Evolutionary conservation across 2,888 invertebrate genomes (phyloP).

Genomic region (Patella pellucida): DNA sequence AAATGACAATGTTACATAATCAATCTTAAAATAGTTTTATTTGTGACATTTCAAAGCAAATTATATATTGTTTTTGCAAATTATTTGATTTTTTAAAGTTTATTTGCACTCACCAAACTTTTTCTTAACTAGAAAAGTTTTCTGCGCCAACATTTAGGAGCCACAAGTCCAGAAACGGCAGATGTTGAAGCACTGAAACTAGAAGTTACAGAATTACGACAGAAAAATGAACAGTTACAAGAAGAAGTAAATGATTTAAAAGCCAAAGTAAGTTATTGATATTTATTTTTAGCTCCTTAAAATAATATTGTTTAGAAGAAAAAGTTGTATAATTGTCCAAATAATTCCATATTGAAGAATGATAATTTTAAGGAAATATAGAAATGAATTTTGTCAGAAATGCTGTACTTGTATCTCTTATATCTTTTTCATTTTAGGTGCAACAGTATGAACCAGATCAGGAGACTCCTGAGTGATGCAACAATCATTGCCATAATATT

Average conservation of each 20-base stretch:
- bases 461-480: background rate
- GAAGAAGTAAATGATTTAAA: slow-evolving; percentile 68
- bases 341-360: no score
- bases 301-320: background rate
- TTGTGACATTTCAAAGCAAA: no score
- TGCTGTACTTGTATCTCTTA: no score
- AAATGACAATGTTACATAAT: no score
- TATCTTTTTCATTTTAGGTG: slow-evolving; percentile 39
- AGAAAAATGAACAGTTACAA: slow-evolving; percentile 64
- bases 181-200: slow-evolving; percentile 70
- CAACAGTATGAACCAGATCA: slow-evolving; percentile 45
- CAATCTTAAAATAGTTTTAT: no score
- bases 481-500: no score
- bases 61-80: no score
- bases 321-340: no score
- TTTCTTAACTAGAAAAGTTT: slow-evolving; percentile 57
- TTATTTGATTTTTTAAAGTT: background rate
- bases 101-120: background rate
- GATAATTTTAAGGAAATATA: no score
- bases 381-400: no score
- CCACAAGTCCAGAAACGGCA: slow-evolving; percentile 69
- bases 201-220: slow-evolving; percentile 68
- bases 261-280: slow-evolving; percentile 54
- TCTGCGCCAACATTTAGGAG: slow-evolving; percentile 67
- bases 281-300: background rate